Evolutionary conservation across 37 sponge, comb jelly and placozoan species (phyloP), one percentile per base, ranked within the genome.

Genomic region (Agelas oroides): DNA sequence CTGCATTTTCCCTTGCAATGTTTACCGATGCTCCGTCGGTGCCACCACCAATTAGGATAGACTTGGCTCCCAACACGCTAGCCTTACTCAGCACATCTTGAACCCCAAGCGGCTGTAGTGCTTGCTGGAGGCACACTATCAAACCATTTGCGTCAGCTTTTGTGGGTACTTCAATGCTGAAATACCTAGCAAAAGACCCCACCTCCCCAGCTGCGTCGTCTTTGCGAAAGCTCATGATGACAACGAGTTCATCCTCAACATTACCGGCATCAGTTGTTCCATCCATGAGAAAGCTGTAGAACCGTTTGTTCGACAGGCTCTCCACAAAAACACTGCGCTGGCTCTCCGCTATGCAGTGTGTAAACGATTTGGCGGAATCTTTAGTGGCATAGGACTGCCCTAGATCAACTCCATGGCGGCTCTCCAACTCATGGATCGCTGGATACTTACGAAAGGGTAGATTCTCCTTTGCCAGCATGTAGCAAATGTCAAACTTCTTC

Each of bases 1-100:
- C 28, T 81, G 80, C 37, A 83, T 30, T 64, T 61, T 66, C 0
- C 69, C 87, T 61, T 78, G 75, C 77, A 59, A 91, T 70, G 58
- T 87, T 87, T 15, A 87, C 88, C 54, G 75, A 83, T 36, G 84
- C 85, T 19, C 88, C 88, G 70, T 92, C 92, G 84, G 92, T 92
- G 24, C 85, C 88, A 78, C 88, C 77, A 54, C 82, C 91, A 8
- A 81, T 28, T 16, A 87, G 46, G 31, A 92, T 66, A 53, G 78
- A 78, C 19, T 30, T 80, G 73, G 27, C 71, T 28, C 65, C 53
- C 36, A 84, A 39, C 8, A 82, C 70, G 21, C 39, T 20, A 16
- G 16, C 33, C 35, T 59, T 67, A 23, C 85, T 73, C 8, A 74
- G 64, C 13, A 91, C 37, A 73, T 84, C 62, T 16, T 32, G 60